phyloP scores from a whole-genome alignment of 2,113 vertebrate genomes.

The Apaloderma vittatum region DNA sequence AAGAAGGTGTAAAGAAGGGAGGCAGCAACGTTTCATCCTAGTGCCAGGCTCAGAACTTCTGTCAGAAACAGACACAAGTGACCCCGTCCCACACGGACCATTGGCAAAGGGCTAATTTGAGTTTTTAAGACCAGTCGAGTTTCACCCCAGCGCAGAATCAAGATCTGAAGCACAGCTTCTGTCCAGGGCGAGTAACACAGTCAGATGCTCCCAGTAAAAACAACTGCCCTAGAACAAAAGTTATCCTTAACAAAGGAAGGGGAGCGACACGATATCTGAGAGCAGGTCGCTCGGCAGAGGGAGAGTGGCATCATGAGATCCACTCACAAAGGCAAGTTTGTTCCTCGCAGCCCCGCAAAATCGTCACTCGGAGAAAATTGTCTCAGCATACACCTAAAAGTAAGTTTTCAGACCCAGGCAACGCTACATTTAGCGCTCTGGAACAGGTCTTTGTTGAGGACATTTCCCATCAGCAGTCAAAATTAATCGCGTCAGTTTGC shows the following conservation, averaged over 20 bases:
- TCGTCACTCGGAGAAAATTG: background rate
- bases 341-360: background rate
- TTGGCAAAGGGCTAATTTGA: background rate
- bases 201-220: background rate
- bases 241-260: background rate
- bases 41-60: background rate
- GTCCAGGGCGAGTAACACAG: rapidly evolving
- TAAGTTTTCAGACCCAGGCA: background rate
- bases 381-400: background rate
- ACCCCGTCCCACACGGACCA: rapidly evolving
- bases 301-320: background rate
- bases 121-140: rapidly evolving
- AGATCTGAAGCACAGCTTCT: background rate
- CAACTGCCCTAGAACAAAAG: background rate
- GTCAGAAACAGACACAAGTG: rapidly evolving
- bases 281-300: background rate
- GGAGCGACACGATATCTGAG: background rate
- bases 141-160: background rate
- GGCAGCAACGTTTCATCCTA: rapidly evolving
- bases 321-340: background rate
- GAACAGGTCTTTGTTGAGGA: background rate
- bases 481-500: background rate
- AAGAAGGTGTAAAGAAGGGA: background rate
- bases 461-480: rapidly evolving
- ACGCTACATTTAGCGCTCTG: background rate